A percentile compares a stretch with the other conserved stretches of the same genome.
These are phyloP conservation scores for Halcyon senegalensis DNA, from an alignment of 2,113 vertebrate species.

Conservation along the genomic window DNA sequence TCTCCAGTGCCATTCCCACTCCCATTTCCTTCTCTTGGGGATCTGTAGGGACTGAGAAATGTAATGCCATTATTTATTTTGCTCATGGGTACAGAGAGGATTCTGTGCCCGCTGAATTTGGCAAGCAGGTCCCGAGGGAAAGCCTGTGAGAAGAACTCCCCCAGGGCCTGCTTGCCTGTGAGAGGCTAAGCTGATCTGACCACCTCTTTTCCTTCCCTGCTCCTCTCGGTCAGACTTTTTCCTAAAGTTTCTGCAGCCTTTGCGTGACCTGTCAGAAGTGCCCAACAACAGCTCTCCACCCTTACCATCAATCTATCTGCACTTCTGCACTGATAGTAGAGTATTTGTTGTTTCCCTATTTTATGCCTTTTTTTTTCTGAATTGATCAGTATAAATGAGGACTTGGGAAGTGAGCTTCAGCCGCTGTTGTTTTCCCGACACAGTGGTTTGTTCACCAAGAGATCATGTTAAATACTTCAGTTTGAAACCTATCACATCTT, in stretches of 20 bases:
- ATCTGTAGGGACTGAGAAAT: background rate
- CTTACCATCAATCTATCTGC: background rate
- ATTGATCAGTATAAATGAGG: background rate
- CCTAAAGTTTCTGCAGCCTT: background rate
- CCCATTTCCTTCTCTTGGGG: background rate
- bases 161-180: background rate
- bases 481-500: background rate
- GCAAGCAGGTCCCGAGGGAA: background rate
- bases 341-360: background rate
- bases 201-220: background rate
- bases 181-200: background rate
- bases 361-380: background rate
- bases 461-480: background rate
- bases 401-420: background rate
- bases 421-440: background rate
- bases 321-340: too few relatives aligned
- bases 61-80: background rate
- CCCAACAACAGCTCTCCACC: background rate
- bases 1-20: background rate
- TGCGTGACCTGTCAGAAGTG: background rate
- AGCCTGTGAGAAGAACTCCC: background rate
- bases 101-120: background rate
- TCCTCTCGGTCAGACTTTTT: background rate
- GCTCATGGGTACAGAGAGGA: background rate
- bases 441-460: background rate